phyloP scores from a whole-genome alignment of 2,888 invertebrate genomes.

The Pollenia amentaria region DNA sequence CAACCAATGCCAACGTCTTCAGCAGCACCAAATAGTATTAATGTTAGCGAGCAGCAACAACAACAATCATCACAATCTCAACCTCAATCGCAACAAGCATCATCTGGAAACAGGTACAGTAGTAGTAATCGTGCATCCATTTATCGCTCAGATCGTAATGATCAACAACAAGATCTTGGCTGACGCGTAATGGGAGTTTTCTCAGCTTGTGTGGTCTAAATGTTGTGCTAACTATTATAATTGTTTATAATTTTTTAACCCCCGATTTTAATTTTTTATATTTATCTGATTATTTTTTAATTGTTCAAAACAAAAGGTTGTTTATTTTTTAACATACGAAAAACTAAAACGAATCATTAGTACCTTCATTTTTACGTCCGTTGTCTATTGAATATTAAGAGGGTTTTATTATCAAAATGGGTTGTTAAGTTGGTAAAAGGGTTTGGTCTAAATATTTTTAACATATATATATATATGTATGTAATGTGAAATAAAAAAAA shows the following conservation, averaged over 20 bases:
- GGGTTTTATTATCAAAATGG: too few species aligned
- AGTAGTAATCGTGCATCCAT: constrained; percentile 75
- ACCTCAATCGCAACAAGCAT: constrained; percentile 81
- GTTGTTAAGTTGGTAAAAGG: not conserved
- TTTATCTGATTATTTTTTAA: constrained; percentile 10
- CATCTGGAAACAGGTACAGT: constrained; percentile 76
- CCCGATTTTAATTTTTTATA: not conserved
- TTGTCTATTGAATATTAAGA: constrained; percentile 25
- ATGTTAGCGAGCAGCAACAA: constrained; percentile 75
- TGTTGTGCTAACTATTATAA: constrained; percentile 53
- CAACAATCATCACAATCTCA: constrained; percentile 80
- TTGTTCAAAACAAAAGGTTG: not conserved
- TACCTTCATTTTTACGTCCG: constrained; percentile 46
- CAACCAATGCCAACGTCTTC: constrained; percentile 73
- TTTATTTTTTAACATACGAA: constrained; percentile 12
- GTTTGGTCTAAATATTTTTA: too few species aligned
- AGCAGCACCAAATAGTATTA: constrained; percentile 75
- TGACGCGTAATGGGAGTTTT: constrained; percentile 93
- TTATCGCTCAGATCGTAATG: constrained; percentile 73
- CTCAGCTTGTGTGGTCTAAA: constrained; percentile 92
- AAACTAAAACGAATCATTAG: constrained; percentile 1
- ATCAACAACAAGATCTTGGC: constrained; percentile 87
- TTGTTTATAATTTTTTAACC: constrained; percentile 1
- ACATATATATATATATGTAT: too few species aligned
- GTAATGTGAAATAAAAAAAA: too few species aligned